Conservation (phyloP, 2,113 vertebrate species). For the Pangasianodon hypophthalmus region DNA sequence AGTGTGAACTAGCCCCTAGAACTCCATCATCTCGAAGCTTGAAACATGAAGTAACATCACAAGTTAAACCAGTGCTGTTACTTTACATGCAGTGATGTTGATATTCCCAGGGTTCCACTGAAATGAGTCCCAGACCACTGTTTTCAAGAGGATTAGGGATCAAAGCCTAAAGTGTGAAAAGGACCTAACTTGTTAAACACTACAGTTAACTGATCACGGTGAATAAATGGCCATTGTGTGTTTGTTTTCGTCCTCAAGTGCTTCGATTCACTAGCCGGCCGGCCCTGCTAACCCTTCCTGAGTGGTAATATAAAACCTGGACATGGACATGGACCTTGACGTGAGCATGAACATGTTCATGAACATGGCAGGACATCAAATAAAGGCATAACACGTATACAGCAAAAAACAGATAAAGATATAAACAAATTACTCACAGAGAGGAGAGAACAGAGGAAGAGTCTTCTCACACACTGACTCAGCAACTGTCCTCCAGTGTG, state of each 20-base stretch:
- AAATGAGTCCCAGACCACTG: neutral
- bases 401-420: neutral
- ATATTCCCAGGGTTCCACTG: neutral
- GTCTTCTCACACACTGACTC: conserved; percentile 8
- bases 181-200: neutral
- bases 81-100: neutral
- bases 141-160: neutral
- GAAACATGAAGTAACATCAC: neutral
- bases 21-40: neutral
- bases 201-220: neutral
- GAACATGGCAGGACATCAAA: neutral
- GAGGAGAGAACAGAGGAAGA: neutral
- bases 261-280: neutral
- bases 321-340: neutral
- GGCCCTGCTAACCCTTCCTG: neutral
- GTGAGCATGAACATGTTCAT: neutral
- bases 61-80: neutral
- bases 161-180: neutral
- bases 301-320: neutral
- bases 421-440: conserved; percentile 24
- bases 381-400: neutral
- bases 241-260: neutral
- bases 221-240: neutral
- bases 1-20: neutral
- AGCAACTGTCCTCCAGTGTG: neutral